Base-by-base conservation (phyloP, 2,888 invertebrate genomes). In the Zaprionus obscuricornis region DNA sequence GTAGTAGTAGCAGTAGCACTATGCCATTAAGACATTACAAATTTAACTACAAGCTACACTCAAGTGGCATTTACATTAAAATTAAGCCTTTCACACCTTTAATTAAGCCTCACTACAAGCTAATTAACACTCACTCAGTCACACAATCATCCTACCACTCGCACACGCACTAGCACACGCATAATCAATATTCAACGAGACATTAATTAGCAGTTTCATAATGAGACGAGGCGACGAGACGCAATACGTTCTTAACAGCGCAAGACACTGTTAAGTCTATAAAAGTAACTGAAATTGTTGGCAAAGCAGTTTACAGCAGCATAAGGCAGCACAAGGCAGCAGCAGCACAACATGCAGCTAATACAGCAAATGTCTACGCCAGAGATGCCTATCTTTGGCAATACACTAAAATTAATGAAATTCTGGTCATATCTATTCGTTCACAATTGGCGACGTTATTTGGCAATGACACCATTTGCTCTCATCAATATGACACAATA, bases 361-460 rank as follows among this genome's bases (percentile, higher is more conserved):
- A n/a, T n/a, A 0, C 55, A 56, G 33, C 17, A 55, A 3, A 75
- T 82, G 78, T 16, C 60, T 0, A 81, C 84, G 5, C 56, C 74
- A n/a, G 78, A 87, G 7, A 70, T 88, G 62, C 87, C 87, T 0
- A 66, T 88, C 7, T 84, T 85, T 16, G 74, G 67, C 14, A 70
- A 22, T 17, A 86, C 78, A 2, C 20, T 88, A 18, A 75, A 68
- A 39, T 62, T 87, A 5, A 77, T 88, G 78, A 85, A 81, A 59
- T 88, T 82, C 57, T 88, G 87, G 88, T 82, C 81, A 0, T 77
- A 86, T 58, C 67, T 88, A 0, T 77, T 70, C 16, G 82, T 75
- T 3, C 85, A 87, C 64, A 88, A 88, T 42, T 88, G 87, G 87
- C 79, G 87, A 0, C 76, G 87, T n/a, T 88, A 88, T 57, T 52